These are phyloP conservation scores for Rhea americana DNA, from an alignment of 2,113 vertebrate species.

Conservation along the genomic window DNA sequence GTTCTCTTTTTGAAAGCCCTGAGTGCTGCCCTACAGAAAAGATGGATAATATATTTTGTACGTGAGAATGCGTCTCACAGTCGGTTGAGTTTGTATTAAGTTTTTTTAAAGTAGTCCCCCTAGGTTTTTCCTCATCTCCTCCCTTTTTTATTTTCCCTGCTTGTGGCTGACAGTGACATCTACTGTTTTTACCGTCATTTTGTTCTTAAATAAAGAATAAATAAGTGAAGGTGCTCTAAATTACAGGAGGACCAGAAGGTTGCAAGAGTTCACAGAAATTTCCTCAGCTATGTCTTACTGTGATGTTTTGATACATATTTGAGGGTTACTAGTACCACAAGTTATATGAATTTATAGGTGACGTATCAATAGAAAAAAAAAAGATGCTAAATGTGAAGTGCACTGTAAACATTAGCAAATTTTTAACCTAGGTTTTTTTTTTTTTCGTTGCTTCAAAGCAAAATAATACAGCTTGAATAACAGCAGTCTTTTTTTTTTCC, in stretches of 20 bases:
- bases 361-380: neutral
- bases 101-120: neutral
- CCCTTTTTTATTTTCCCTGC: neutral
- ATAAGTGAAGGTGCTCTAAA: neutral
- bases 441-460: neutral
- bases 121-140: neutral
- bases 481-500: neutral
- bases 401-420: neutral
- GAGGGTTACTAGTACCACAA: neutral
- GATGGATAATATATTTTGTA: neutral
- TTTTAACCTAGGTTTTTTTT: neutral
- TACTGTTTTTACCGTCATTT: neutral
- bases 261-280: neutral
- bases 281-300: neutral
- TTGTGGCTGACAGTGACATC: neutral
- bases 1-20: neutral
- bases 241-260: neutral
- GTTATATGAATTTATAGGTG: neutral
- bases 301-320: fast-evolving
- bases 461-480: neutral
- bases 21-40: neutral
- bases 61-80: neutral
- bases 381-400: fast-evolving
- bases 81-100: neutral
- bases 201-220: neutral